Conservation (phyloP, 2,888 invertebrate genomes). For the Himalopsyche japonica region DNA sequence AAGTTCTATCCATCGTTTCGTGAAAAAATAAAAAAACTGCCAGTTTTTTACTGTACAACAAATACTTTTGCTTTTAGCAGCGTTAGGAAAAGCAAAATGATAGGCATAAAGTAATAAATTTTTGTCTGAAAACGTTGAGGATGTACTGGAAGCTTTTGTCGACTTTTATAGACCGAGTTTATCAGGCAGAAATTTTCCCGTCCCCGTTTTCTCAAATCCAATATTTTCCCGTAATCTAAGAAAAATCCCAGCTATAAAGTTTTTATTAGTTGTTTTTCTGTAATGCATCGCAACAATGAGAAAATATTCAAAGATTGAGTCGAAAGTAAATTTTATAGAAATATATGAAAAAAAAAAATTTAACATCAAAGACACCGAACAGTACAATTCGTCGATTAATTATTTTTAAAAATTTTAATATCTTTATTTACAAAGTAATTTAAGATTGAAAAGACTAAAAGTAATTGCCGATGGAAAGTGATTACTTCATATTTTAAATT, state of each 20-base stretch:
- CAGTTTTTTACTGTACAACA: background rate
- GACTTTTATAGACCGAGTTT: slow-evolving; percentile 17
- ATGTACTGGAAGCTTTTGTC: slow-evolving; percentile 13
- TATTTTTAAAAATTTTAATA: too few species aligned
- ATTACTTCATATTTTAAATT: too few species aligned
- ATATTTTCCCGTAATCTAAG: background rate
- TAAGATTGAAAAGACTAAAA: too few species aligned
- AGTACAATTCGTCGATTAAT: too few species aligned
- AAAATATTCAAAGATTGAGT: background rate
- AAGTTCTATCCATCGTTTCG: background rate
- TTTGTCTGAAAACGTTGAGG: background rate
- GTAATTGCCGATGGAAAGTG: too few species aligned
- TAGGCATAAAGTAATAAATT: slow-evolving; percentile 6
- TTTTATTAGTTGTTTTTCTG: background rate
- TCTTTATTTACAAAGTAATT: too few species aligned
- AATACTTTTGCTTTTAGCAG: background rate
- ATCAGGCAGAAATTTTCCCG: slow-evolving; percentile 11
- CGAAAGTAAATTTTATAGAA: too few species aligned
- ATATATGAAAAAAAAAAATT: too few species aligned
- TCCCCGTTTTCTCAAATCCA: background rate
- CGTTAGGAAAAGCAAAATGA: background rate
- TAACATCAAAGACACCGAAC: too few species aligned
- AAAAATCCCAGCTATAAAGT: background rate
- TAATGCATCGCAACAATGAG: background rate
- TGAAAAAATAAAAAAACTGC: background rate